Evolutionary conservation across 2,888 invertebrate genomes (phyloP).

Genomic region (Leucophenga montana): DNA sequence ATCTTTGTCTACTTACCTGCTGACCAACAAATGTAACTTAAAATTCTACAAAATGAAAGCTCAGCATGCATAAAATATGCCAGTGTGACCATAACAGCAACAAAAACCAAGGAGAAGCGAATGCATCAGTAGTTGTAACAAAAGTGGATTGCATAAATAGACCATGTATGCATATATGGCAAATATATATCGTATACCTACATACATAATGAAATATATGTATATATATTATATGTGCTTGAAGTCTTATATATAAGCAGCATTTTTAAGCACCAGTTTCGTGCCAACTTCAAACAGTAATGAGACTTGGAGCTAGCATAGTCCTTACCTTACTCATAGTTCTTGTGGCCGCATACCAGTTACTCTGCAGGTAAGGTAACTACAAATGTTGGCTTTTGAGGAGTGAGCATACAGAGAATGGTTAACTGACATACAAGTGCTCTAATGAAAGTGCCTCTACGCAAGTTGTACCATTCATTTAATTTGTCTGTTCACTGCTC

Average conservation of each 20-base stretch:
- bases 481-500: slow-evolving; percentile 6
- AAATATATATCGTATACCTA: background rate
- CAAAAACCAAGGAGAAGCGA: background rate
- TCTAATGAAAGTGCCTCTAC: slow-evolving; percentile 17
- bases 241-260: background rate
- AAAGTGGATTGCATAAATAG: too few relatives aligned
- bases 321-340: too few relatives aligned
- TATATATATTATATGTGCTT: background rate
- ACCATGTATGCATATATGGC: background rate
- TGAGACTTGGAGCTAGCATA: background rate
- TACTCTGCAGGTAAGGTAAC: background rate
- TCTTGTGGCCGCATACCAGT: too few relatives aligned
- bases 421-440: too few relatives aligned
- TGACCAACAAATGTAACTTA: slow-evolving; percentile 3
- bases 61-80: slow-evolving; percentile 26
- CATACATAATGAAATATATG: background rate
- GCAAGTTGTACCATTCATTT: slow-evolving; percentile 19
- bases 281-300: background rate
- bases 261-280: too few relatives aligned
- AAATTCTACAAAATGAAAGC: slow-evolving; percentile 24
- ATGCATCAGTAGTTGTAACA: background rate
- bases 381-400: background rate
- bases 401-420: background rate
- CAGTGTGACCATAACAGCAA: slow-evolving; percentile 3
- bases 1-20: slow-evolving; percentile 1